These are phyloP conservation scores for Neosilurus mollespiculum DNA, from an alignment of 2,797 vertebrate species.

Conservation along the genomic window DNA sequence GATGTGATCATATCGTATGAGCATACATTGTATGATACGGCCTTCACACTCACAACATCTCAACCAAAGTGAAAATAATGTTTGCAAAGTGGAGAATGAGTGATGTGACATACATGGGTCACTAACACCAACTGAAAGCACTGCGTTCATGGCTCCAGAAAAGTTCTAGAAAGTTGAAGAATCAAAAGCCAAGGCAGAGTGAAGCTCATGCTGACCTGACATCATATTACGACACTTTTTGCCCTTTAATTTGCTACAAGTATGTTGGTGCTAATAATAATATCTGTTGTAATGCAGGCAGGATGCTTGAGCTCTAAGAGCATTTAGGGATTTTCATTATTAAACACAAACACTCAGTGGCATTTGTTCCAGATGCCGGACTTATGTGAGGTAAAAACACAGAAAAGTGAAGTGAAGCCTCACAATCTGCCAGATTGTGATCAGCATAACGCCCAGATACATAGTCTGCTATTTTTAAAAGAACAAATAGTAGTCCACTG, in stretches of 20 bases:
- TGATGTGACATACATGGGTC: neutral
- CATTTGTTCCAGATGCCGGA: constrained; percentile 8
- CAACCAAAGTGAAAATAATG: neutral
- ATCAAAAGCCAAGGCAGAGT: neutral
- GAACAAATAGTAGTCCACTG: neutral
- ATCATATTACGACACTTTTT: neutral
- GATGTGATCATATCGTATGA: neutral
- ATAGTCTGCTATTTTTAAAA: neutral
- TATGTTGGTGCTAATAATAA: neutral
- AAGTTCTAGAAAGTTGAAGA: neutral
- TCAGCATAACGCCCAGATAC: constrained; percentile 12
- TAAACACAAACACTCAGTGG: neutral
- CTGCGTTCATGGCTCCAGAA: neutral
- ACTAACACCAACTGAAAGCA: neutral
- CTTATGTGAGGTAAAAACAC: neutral
- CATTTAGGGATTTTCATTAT: neutral
- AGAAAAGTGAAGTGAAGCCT: neutral
- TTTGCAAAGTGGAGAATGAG: neutral
- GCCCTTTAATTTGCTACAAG: neutral
- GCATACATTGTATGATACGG: neutral
- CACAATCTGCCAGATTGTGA: constrained; percentile 8
- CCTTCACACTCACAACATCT: neutral
- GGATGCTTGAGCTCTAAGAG: neutral
- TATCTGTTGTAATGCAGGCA: neutral
- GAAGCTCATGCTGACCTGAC: neutral